phyloP scores from a whole-genome alignment of 2,888 invertebrate genomes.

The Brachyptera putata region DNA sequence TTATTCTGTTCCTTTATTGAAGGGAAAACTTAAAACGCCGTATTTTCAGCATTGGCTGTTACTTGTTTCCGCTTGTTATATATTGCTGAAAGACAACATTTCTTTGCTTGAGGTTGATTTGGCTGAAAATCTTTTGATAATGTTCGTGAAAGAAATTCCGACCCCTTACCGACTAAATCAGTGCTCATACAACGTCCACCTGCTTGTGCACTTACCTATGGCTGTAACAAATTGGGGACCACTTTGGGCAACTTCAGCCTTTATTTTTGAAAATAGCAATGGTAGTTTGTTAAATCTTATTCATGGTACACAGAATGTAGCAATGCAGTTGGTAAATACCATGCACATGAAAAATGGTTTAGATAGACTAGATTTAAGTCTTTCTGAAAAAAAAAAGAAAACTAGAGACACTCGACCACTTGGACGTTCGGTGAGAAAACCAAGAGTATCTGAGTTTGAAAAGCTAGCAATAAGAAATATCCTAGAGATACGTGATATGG shows the following conservation, averaged over 20 bases:
- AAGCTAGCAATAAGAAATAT: too few species aligned
- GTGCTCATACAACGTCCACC: slow-evolving; percentile 36
- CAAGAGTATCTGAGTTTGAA: too few species aligned
- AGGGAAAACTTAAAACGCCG: slow-evolving; percentile 29
- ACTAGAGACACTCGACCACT: too few species aligned
- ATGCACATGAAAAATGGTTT: too few species aligned
- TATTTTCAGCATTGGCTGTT: slow-evolving; percentile 36
- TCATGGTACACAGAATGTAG: too few species aligned
- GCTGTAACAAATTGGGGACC: slow-evolving; percentile 36
- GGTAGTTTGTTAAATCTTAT: slow-evolving; percentile 32
- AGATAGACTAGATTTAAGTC: too few species aligned
- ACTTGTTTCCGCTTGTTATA: slow-evolving; percentile 31
- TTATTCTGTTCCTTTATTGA: slow-evolving; percentile 34
- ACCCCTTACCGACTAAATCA: slow-evolving; percentile 30
- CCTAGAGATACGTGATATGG: too few species aligned
- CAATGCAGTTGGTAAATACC: too few species aligned
- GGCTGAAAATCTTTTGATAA: slow-evolving; percentile 17
- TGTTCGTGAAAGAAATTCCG: slow-evolving; percentile 33
- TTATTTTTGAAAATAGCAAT: slow-evolving; percentile 35
- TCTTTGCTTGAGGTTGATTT: neutral
- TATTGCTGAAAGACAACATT: slow-evolving; percentile 31
- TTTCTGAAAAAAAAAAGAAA: neutral
- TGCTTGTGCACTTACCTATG: slow-evolving; percentile 33
- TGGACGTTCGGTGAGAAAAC: too few species aligned
- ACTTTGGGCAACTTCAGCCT: slow-evolving; percentile 34